Base-by-base conservation (phyloP, 2,888 invertebrate genomes). In the Thereva unica region DNA sequence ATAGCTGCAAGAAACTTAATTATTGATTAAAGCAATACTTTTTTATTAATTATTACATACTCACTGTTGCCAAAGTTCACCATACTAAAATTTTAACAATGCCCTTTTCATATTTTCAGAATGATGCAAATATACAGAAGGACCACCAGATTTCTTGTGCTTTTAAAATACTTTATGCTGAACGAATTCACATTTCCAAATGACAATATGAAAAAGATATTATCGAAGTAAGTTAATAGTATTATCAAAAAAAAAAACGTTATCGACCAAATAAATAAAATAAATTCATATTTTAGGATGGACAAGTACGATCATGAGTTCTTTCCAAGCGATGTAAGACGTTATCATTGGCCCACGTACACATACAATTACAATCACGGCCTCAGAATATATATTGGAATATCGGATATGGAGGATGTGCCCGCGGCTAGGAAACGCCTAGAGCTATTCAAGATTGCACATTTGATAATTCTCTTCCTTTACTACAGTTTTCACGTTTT, bases 71-170 rank as follows among this genome's bases (percentile, higher is more conserved):
- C n/a, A n/a, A n/a, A n/a, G n/a, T n/a, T n/a, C n/a, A n/a, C n/a
- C n/a, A n/a, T 23, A 23, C 23, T 23, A 23, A 23, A n/a, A 23
- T 23, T 23, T 23, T 23, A 23, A 23, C 23, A 23, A 23, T 23
- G 23, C 23, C 2, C 23, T 23, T 23, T 23, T 55, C 10, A 47
- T 40, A 45, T 52, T 66, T 50, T 40, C 45, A 74, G 74, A 56
- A 45, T 74, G 4, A 38, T 74, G 9, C 73, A 73, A 3, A 49
- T 71, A 0, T 72, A 72, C 38, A 55, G 73, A 47, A 71, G 72
- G 64, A 70, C 68, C 0, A 72, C 73, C 23, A 57, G 67, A 4
- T 74, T 73, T 53, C 66, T 71, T 45, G 66, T 68, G 4, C 59
- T 69, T 1, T 9, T 73, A 4, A 67, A 59, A 3, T 73, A 70